Evolutionary conservation across 2,113 vertebrate species (phyloP), one percentile per base, ranked within the genome.

Genomic region (Pluvianellus socialis): DNA sequence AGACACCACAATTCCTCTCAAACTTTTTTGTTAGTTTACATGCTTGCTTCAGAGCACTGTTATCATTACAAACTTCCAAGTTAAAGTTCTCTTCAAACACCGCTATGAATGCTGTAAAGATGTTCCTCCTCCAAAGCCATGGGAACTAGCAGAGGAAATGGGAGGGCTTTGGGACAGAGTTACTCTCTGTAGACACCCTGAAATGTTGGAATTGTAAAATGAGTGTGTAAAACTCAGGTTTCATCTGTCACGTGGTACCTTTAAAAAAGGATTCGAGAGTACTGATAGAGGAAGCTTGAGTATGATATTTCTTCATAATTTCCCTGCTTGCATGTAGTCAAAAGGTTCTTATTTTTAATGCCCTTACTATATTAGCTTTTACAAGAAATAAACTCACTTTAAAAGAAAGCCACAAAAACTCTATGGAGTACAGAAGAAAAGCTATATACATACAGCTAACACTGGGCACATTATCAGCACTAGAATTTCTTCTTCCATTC

Each of bases 401-500:
- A 1, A 2, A 33, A 62, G 90, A 84, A 80, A 73, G 9, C 23
- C 26, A 49, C 20, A 67, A 70, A 91, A 58, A 13, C n/a, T 33
- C 30, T 74, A 44, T 0, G 76, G 44, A 40, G 12, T 68, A 55
- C 38, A 33, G n/a, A 68, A 91, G 52, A 70, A 63, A 38, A 83
- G 21, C n/a, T 73, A 49, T 77, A 77, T 73, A 38, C 38, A 77
- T 49, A 38, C 47, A 62, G 10, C 35, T 88, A 33, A 47, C 19
- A 50, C 50, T 79, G n/a, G n/a, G 42, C 49, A 75, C 59, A 56
- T 72, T 85, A 93, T 35, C 62, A 81, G 82, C 87, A 79, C 75
- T 96, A 96, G 79, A 70, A 68, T 91, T 91, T 96, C 72, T 88
- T 94, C n/a, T n/a, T 73, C 77, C 84, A 81, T 85, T 97, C 66